Evolutionary conservation across 2,888 invertebrate genomes (phyloP), one percentile per base, ranked within the genome.

Genomic region (Cheilosia soror): DNA sequence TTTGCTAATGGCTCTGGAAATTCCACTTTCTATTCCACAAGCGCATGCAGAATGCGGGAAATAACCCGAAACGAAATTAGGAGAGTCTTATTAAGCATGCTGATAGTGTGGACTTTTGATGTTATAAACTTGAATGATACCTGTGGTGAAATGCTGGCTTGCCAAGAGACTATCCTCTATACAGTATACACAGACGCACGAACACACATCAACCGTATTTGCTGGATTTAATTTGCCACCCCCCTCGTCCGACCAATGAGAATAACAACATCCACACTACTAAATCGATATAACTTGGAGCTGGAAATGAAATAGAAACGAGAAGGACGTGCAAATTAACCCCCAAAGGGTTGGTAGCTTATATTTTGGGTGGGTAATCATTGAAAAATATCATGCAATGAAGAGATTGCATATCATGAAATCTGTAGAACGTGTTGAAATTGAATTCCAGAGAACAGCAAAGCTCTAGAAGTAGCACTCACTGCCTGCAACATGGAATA

Each of bases 271-370:
- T 42, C 47, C 44, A 42, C 42, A 63, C 37, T 3, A 11, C 72
- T 68, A 49, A 72, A 78, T 57, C 62, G 78, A 73, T 68, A 62
- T 71, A 31, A 51, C 4, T 27, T 25, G 11, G 47, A 47, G 53
- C 44, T 58, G 49, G 15, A 42, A 37, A 5, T 57, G 55, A 44
- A 27, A 27, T 40, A 31, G 25, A 55, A 63, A 65, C 15, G 55
- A 79, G 31, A 79, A 84, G 73, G 63, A 79, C 69, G 73, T 79
- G 83, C 79, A 79, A 79, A 84, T 84, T 84, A 84, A 75, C 79
- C 79, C 79, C 75, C 63, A 37, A 37, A 51, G 79, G 73, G 63
- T 57, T 79, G 44, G 40, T 33, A 63, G 49, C 57, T 63, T 75
- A 33, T 42, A 75, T 73, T 79, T 75, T 27, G 83, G 69, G 58